phyloP scores from a whole-genome alignment of 2,797 vertebrate species.

The Dicrostonyx torquatus region DNA sequence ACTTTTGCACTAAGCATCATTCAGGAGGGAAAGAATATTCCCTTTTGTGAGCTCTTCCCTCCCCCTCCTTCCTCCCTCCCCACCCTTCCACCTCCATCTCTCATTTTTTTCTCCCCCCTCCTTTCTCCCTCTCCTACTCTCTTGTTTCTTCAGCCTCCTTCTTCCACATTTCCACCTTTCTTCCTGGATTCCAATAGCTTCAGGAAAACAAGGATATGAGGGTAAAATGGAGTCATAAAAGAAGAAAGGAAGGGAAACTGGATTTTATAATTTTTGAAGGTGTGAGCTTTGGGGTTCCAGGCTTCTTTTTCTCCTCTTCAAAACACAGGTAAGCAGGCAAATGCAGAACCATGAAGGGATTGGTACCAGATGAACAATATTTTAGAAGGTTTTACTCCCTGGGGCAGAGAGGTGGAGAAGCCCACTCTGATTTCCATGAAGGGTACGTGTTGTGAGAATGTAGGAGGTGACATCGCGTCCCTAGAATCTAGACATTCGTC shows the following conservation, averaged over 20 bases:
- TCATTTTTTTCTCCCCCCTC: too few relatives aligned
- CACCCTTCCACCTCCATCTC: too few relatives aligned
- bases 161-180: background rate
- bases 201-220: background rate
- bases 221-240: background rate
- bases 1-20: background rate
- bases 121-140: too few relatives aligned
- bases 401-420: background rate
- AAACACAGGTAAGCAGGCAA: background rate
- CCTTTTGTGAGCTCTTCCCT: too few relatives aligned
- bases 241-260: background rate
- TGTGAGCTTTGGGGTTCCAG: background rate
- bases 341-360: background rate
- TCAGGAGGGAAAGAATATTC: background rate
- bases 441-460: background rate
- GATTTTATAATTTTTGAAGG: conserved; percentile 4
- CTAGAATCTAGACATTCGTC: conserved; percentile 47
- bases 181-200: background rate
- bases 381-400: conserved; percentile 15
- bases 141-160: background rate
- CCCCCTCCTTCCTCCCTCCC: too few relatives aligned
- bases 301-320: background rate
- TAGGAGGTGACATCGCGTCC: conserved; percentile 25
- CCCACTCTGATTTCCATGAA: background rate
- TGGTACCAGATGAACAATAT: background rate